Percentiles rank a stretch among this genome's conserved stretches.
These are phyloP conservation scores for Agriopis marginaria DNA, from an alignment of 2,888 invertebrate species.

Conservation along the genomic window DNA sequence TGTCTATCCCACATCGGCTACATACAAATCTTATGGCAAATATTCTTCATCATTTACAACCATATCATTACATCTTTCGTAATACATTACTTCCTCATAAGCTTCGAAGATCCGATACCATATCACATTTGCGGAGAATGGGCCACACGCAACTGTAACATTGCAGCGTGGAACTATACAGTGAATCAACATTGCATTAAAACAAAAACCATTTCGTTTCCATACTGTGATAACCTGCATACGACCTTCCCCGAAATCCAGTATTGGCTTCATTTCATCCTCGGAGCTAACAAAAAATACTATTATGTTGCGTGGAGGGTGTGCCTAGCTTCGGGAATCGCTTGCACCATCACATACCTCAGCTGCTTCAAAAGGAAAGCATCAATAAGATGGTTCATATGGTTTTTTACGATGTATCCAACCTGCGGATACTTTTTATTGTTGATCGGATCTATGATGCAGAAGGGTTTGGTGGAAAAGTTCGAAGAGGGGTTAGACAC, in stretches of 20 bases:
- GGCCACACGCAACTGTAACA: slow-evolving; percentile 62
- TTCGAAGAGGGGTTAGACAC: slow-evolving; percentile 66
- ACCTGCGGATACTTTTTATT: slow-evolving; percentile 57
- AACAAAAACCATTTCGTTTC: slow-evolving; percentile 32
- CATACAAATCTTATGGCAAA: slow-evolving; percentile 65
- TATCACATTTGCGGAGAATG: slow-evolving; percentile 69
- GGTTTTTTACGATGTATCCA: slow-evolving; percentile 58
- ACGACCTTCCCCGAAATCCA: slow-evolving; percentile 73
- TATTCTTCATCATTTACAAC: slow-evolving; percentile 56
- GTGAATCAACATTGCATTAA: slow-evolving; percentile 70
- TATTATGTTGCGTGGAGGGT: slow-evolving; percentile 69
- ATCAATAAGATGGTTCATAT: slow-evolving; percentile 59
- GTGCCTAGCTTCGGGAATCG: slow-evolving; percentile 64
- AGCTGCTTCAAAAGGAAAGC: slow-evolving; percentile 62
- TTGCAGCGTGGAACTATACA: slow-evolving; percentile 63
- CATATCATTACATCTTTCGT: slow-evolving; percentile 63
- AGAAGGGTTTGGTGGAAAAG: slow-evolving; percentile 69
- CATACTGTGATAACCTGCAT: slow-evolving; percentile 60
- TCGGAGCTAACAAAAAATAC: slow-evolving; percentile 40
- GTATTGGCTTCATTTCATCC: slow-evolving; percentile 64
- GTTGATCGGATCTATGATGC: slow-evolving; percentile 71
- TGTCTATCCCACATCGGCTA: slow-evolving; percentile 73
- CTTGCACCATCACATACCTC: slow-evolving; percentile 56
- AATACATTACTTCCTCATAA: slow-evolving; percentile 74
- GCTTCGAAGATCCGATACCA: slow-evolving; percentile 72